These are phyloP conservation scores for Pseudorectes ferrugineus DNA, from an alignment of 2,113 vertebrate species.

Conservation along the genomic window DNA sequence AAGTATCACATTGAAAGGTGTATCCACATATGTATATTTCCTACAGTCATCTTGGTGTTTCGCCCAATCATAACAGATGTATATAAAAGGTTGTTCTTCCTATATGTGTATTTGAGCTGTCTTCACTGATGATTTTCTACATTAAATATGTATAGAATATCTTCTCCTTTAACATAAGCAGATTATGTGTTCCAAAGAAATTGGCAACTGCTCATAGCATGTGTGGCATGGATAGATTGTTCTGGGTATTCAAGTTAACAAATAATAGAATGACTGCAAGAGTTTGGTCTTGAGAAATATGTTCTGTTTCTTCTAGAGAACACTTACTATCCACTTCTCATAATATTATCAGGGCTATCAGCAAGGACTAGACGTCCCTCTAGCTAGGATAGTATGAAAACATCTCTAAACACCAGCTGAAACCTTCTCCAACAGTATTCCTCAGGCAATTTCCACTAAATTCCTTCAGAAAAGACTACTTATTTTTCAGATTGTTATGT, in stretches of 20 bases:
- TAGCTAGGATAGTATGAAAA: not conserved
- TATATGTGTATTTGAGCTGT: not conserved
- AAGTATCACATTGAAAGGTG: not conserved
- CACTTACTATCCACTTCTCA: not conserved
- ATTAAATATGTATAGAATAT: not conserved
- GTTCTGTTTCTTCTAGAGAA: not conserved
- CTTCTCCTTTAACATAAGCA: not conserved
- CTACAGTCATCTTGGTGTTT: not conserved
- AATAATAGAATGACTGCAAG: not conserved
- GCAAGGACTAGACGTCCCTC: not conserved
- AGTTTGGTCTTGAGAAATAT: not conserved
- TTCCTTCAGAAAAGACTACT: not conserved
- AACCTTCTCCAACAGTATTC: not conserved
- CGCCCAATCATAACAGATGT: fast-evolving
- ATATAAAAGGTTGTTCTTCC: not conserved
- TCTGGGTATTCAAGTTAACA: not conserved
- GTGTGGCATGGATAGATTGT: not conserved
- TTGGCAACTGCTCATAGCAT: not conserved
- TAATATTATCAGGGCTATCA: not conserved
- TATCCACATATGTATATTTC: not conserved
- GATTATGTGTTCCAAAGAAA: not conserved
- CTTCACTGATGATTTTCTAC: not conserved
- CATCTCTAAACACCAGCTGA: not conserved
- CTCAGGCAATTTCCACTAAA: not conserved
- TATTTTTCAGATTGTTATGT: not conserved